These are phyloP conservation scores for Bovichtus diacanthus DNA, from an alignment of 2,797 vertebrate genomes.

Conservation along the genomic window DNA sequence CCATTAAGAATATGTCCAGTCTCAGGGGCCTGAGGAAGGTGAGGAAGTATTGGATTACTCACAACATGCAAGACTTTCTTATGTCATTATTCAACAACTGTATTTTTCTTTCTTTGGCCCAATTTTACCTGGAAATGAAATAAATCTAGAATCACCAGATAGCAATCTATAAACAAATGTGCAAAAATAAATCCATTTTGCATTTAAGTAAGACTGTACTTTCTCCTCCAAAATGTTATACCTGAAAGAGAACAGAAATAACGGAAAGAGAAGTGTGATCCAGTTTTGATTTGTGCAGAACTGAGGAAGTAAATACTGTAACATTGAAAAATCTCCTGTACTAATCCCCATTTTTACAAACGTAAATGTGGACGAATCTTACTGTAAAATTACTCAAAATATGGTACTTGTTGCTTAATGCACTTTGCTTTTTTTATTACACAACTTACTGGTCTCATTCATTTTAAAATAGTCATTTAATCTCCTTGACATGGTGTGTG, in stretches of 20 bases:
- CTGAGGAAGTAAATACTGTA: background rate
- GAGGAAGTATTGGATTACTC: constrained; percentile 53
- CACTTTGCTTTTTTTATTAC: background rate
- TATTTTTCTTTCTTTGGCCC: background rate
- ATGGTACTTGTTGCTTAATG: background rate
- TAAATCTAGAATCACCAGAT: background rate
- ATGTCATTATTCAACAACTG: background rate
- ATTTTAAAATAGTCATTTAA: background rate
- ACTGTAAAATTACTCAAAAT: background rate
- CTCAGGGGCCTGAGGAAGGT: constrained; percentile 93
- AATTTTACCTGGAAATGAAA: background rate
- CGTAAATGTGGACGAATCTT: background rate
- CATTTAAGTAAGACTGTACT: background rate
- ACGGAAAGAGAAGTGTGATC: background rate
- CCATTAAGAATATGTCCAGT: constrained; percentile 90
- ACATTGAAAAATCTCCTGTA: background rate
- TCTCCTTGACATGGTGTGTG: background rate
- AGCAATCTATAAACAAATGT: background rate
- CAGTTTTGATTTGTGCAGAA: background rate
- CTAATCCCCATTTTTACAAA: background rate
- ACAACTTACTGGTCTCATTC: background rate
- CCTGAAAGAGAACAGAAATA: background rate
- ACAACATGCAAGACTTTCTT: background rate
- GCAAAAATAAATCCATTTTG: background rate
- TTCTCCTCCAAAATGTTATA: background rate